Base-by-base conservation (phyloP, 2,888 invertebrate species). In the Reticulitermes lucifugus region DNA sequence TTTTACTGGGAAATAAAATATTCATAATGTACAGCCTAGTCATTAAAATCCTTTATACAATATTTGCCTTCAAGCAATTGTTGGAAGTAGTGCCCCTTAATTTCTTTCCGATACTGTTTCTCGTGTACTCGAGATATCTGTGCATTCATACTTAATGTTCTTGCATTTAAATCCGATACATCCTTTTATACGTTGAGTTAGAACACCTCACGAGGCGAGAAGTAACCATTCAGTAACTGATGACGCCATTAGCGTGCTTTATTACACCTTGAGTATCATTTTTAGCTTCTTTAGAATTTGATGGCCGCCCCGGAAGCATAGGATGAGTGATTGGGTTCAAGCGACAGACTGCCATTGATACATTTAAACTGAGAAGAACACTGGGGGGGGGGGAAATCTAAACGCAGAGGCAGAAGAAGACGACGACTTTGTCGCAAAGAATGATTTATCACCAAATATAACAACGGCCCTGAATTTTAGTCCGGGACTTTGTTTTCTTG, bases 381-480 rank as follows among this genome's bases (percentile, higher is more conserved):
- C 1, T 46, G 46, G 46, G 46, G 9, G 35, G 65, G 25, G 29
- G 43, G 9, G 14, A 10, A 41, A 73, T 73, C 41, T 9, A 73
- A 73, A 77, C 43, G 43, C 65, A 25, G 25, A 65, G 65, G 65
- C 5, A 73, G 41, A 81, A 18, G 43, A 43, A 81, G 65, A 65
- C 60, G 81, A 22, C 4, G 81, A 81, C 70, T 65, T 81, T 81
- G 81, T 81, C 70, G 70, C 43, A 41, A n/a, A 25, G 25, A 46
- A 81, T 81, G 46, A 81, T 81, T 81, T 81, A 81, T 81, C 81
- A 70, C 35, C 80, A 60, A 25, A 41, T 29, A 80, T 60, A 79
- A 79, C 79, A 80, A 80, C 80, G 79, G 65, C 25, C 12, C 22
- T 2, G 60, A 60, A 1, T n/a, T 60, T 60, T n/a, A 14, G 60